Evolutionary conservation across 2,888 invertebrate species (phyloP).

Genomic region (Tachina fera): DNA sequence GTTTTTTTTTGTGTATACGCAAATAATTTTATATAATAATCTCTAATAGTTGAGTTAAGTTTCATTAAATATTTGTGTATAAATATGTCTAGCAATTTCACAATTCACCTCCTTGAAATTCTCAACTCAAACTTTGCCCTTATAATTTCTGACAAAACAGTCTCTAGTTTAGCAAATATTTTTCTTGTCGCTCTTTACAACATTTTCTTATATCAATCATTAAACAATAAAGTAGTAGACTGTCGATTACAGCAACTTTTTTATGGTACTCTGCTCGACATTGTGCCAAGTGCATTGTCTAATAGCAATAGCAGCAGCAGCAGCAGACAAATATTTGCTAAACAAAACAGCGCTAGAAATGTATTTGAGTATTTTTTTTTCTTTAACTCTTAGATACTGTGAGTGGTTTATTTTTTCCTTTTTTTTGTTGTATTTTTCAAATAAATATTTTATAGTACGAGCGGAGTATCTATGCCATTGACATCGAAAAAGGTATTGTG

Average conservation of each 20-base stretch:
- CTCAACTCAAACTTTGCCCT: constrained; percentile 16
- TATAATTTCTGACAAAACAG: constrained; percentile 27
- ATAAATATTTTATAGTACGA: constrained; percentile 63
- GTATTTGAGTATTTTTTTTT: constrained; percentile 27
- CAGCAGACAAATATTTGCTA: constrained; percentile 57
- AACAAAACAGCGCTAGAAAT: constrained; percentile 56
- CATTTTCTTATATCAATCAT: constrained; percentile 58
- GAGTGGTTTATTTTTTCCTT: background rate
- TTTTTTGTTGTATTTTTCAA: constrained; percentile 3
- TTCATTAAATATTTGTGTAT: background rate
- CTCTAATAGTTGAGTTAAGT: background rate
- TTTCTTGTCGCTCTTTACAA: constrained; percentile 30
- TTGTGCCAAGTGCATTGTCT: constrained; percentile 59
- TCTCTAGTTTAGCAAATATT: constrained; percentile 40
- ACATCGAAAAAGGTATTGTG: constrained; percentile 64
- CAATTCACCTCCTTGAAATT: constrained; percentile 9
- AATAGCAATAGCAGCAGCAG: constrained; percentile 26
- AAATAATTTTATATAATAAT: background rate
- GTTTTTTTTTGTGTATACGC: background rate
- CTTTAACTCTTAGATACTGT: background rate
- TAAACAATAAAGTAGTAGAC: constrained; percentile 54
- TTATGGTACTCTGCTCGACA: background rate
- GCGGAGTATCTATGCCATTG: constrained; percentile 61
- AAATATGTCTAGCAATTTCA: background rate
- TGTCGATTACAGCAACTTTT: constrained; percentile 26